phyloP scores from a whole-genome alignment of 2,113 vertebrate species.

The Puma concolor region DNA sequence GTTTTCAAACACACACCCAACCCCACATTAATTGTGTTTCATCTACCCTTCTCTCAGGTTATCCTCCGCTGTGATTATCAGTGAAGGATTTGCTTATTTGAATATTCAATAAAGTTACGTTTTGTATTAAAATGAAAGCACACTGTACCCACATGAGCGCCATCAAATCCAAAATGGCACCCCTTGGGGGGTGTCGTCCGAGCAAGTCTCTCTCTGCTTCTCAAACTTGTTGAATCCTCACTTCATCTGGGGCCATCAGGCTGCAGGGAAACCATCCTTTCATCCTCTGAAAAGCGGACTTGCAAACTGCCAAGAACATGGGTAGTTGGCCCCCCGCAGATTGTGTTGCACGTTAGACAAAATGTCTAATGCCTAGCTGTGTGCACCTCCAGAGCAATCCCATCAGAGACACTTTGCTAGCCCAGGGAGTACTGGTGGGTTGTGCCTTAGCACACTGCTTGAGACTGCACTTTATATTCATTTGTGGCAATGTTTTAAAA shows the following conservation, averaged over 20 bases:
- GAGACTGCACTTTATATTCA: not conserved
- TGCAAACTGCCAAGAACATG: not conserved
- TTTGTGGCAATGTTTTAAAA: not conserved
- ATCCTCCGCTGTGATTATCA: not conserved
- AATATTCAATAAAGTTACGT: not conserved
- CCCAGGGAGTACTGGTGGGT: fast-evolving
- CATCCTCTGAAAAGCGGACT: not conserved
- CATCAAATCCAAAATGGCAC: fast-evolving
- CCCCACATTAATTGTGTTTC: not conserved
- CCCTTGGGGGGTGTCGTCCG: fast-evolving
- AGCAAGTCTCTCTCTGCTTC: too few species aligned
- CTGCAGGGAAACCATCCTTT: not conserved
- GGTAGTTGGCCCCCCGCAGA: not conserved
- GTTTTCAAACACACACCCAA: conserved; percentile 4
- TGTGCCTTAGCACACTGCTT: not conserved
- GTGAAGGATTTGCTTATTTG: not conserved
- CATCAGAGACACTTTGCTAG: not conserved
- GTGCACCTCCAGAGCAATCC: too few species aligned
- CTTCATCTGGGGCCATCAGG: not conserved
- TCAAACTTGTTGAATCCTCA: fast-evolving
- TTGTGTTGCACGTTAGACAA: not conserved
- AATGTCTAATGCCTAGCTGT: fast-evolving
- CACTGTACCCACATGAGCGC: not conserved
- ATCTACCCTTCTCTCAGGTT: fast-evolving
- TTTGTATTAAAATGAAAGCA: not conserved